Percentiles rank a stretch among this genome's conserved stretches.
phyloP scores from a whole-genome alignment of 2,113 vertebrate species.

The Melanocharis versteri region DNA sequence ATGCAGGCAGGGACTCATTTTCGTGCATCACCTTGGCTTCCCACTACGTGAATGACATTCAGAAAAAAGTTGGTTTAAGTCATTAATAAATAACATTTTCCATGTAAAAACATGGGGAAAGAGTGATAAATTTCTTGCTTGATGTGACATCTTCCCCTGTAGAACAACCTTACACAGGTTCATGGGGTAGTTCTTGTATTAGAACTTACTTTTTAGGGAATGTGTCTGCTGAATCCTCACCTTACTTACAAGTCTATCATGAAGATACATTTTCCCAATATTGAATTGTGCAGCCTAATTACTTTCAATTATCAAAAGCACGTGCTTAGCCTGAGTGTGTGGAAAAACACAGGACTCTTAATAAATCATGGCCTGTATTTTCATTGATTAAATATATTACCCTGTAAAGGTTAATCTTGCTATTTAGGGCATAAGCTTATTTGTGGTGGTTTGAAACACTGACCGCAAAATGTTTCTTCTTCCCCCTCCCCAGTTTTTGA shows the following conservation, averaged over 20 bases:
- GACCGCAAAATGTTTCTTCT: neutral
- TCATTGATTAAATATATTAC: neutral
- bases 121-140: neutral
- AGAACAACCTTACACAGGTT: neutral
- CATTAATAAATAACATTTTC: neutral
- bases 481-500: constrained; percentile 85
- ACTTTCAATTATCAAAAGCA: neutral
- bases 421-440: neutral
- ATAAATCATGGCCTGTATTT: neutral
- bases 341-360: neutral
- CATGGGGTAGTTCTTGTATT: neutral
- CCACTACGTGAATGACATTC: neutral
- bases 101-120: neutral
- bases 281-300: neutral
- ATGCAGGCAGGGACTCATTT: neutral
- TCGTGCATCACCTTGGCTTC: neutral
- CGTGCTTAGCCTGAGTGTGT: neutral
- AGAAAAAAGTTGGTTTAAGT: neutral
- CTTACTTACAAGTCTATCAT: neutral
- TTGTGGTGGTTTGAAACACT: neutral
- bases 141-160: neutral
- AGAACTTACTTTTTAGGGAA: neutral
- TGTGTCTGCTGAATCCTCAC: neutral
- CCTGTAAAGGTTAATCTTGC: neutral
- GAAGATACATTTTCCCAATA: neutral